Base-by-base conservation (phyloP, 2,888 invertebrate genomes). In the Eretmocerus hayati region DNA sequence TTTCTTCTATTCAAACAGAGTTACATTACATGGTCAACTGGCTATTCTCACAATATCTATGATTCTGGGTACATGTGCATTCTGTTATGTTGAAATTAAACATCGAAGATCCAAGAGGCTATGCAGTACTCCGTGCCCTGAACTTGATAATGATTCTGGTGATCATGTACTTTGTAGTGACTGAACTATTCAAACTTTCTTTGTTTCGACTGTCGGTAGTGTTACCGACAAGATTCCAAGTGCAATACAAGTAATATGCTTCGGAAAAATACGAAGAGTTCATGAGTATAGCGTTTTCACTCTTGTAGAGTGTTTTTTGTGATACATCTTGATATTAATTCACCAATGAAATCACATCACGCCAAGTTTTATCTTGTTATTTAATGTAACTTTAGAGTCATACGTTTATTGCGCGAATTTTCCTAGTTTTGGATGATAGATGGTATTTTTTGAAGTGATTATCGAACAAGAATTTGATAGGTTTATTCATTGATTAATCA, bases 1-100 rank as follows among this genome's bases (percentile, higher is more conserved):
- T 55, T 92, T 92, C 76, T 84, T 85, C 71, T 92, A 91, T 72
- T 87, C 89, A 18, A 83, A 83, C 8, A 75, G 78, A 45, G 71
- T 88, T 2, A 79, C 81, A 0, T 77, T 93, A 1, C 79, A 87
- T 31, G 75, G 81, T 11, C 91, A 92, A 64, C 71, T 93, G 46
- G 76, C 75, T 0, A 81, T 91, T 33, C 73, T 92, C 11, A 76
- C 83, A 2, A 72, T 81, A 1, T 76, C 84, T n/a, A 84, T 82
- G 1, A 77, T 86, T 0, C 59, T 86, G 8, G 91, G 91, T 41
- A 87, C 90, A 1, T 73, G 78, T 0, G 73, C 84, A 3, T 92
- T 91, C 72, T 87, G 87, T 59, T 68, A 80, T 45, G 87, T 91
- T 5, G 91, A 91, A 67, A 83, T 59, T 4, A 46, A 46, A 4